phyloP scores from a whole-genome alignment of 2,888 invertebrate genomes.

The Oegoconia quadripuncta region DNA sequence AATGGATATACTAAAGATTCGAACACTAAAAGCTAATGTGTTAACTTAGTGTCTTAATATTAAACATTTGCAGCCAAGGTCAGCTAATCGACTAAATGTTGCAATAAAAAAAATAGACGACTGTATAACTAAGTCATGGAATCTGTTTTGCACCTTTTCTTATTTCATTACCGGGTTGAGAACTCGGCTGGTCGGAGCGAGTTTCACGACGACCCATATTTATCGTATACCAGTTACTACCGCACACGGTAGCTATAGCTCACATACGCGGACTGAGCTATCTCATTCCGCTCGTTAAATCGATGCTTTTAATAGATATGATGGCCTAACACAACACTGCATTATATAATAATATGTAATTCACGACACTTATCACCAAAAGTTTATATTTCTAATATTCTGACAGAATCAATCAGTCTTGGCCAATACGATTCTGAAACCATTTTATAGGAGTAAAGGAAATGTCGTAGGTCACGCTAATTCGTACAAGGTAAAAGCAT shows the following conservation, averaged over 20 bases:
- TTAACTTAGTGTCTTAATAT: background rate
- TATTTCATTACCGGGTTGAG: slow-evolving; percentile 39
- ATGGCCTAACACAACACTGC: slow-evolving; percentile 32
- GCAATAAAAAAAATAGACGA: background rate
- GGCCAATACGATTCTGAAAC: no score
- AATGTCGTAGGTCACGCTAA: no score
- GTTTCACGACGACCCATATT: slow-evolving; percentile 55
- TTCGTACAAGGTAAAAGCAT: no score
- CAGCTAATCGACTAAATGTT: background rate
- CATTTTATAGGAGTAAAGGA: no score
- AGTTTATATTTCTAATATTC: no score
- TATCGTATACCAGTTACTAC: slow-evolving; percentile 22
- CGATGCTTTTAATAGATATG: slow-evolving; percentile 71
- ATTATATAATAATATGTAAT: background rate
- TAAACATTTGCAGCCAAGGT: slow-evolving; percentile 1
- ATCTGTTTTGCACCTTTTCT: slow-evolving; percentile 30
- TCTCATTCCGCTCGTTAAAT: slow-evolving; percentile 67
- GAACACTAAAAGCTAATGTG: background rate
- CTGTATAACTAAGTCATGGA: no score
- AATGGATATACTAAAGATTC: background rate
- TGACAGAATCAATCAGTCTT: no score
- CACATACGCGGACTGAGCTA: slow-evolving; percentile 26
- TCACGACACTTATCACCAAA: background rate
- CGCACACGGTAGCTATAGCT: slow-evolving; percentile 11
- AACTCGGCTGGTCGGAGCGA: slow-evolving; percentile 26